Base-by-base conservation (phyloP, 2,888 invertebrate genomes). In the Oligia strigilis region DNA sequence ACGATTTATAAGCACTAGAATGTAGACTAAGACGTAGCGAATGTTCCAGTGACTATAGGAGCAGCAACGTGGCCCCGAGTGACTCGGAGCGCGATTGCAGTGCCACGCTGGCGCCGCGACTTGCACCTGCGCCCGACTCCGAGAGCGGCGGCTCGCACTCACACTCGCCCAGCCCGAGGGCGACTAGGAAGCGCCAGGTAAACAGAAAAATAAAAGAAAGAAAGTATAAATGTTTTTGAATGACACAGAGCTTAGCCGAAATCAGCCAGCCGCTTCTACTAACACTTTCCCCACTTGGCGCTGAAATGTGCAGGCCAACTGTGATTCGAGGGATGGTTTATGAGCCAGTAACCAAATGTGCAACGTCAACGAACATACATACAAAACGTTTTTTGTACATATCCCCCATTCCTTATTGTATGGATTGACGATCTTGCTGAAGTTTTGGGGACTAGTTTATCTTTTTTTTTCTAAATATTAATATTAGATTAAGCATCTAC, bases 61-160 rank as follows among this genome's bases (percentile, higher is more conserved):
- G 99, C 97, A 98, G 98, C 96, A 98, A 98, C 94, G 97, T 99
- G 91, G 99, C 98, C 88, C 99, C 99, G 86, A 99, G 99, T 92
- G 99, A 99, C 97, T 99, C 99, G 88, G 99, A 99, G 94, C 98
- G 98, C 93, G 99, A 99, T 95, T 98, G 98, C 94, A 98, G 98
- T 78, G 98, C 98, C 87, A 89, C 96, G 78, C 94, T 96, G 81
- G 97, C 97, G 75, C 98, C 97, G 98, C 89, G 92, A 0, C 91
- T 91, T 4, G 90, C 90, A 23, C 86, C 98, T 84, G 97, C 97
- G 70, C 97, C 97, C 70, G 99, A 99, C 94, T 99, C 98, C 6
- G 99, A 99, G 95, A 99, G 99, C 89, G 99, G 99, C 14, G 99
- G 99, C 71, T 98, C 91, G 46, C 92, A 90, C 76, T 87, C 87